These are phyloP conservation scores for Hemiscyllium ocellatum DNA, from an alignment of 2,113 vertebrate genomes.

Conservation along the genomic window DNA sequence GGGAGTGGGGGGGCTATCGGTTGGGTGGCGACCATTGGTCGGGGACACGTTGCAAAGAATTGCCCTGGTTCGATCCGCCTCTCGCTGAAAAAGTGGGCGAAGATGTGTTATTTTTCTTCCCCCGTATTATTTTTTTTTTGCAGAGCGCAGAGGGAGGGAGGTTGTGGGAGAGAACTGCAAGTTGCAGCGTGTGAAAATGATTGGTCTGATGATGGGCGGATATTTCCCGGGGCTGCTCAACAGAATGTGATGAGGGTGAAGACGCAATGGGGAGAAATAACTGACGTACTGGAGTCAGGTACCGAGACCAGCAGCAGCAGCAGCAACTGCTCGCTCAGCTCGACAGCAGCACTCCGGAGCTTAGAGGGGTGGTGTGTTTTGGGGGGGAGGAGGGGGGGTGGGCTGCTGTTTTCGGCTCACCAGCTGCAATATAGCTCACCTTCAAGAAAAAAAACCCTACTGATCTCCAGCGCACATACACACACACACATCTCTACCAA, in stretches of 20 bases:
- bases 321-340: background rate
- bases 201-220: slow-evolving; percentile 33
- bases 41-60: background rate
- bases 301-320: background rate
- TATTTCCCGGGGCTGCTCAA: slow-evolving; percentile 29
- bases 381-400: no score
- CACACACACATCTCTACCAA: background rate
- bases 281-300: slow-evolving; percentile 35
- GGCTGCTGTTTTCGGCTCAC: background rate
- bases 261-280: slow-evolving; percentile 30
- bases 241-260: slow-evolving; percentile 29
- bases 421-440: slow-evolving; percentile 19
- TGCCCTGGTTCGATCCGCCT: background rate
- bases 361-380: no score
- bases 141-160: background rate
- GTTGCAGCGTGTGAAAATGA: slow-evolving; percentile 24
- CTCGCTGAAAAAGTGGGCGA: background rate
- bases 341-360: slow-evolving; percentile 6
- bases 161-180: background rate
- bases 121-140: background rate
- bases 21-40: background rate
- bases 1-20: background rate
- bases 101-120: background rate
- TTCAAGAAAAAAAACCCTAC: background rate
- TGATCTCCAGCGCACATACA: background rate